These are phyloP conservation scores for Actinopyga echinites DNA, from an alignment of 53 echinoderm and acorn worm species.

Conservation along the genomic window DNA sequence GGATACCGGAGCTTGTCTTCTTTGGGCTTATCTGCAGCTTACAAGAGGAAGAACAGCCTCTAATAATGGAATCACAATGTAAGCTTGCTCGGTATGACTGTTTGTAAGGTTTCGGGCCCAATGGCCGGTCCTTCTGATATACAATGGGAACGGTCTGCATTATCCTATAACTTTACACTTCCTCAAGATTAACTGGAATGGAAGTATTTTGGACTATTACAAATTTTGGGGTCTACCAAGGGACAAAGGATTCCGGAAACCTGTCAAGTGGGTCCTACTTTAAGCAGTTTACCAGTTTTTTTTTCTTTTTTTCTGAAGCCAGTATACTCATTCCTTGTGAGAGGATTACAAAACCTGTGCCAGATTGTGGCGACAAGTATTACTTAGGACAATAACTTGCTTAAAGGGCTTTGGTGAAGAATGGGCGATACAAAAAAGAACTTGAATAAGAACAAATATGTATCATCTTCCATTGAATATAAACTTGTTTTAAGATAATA, in stretches of 20 bases:
- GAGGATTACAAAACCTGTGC: too few species aligned
- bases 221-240: not conserved
- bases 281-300: not conserved
- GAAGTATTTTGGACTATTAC: not conserved
- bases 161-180: conserved; percentile 14
- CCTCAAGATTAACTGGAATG: not conserved
- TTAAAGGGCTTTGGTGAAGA: too few species aligned
- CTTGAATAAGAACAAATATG: too few species aligned
- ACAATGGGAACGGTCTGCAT: not conserved
- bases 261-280: conserved; percentile 1
- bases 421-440: too few species aligned
- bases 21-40: not conserved
- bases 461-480: too few species aligned
- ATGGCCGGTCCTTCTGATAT: not conserved
- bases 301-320: too few species aligned
- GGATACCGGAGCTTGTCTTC: not conserved
- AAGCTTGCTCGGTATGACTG: not conserved
- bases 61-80: not conserved
- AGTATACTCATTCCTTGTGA: too few species aligned
- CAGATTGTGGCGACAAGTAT: too few species aligned
- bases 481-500: too few species aligned
- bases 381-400: too few species aligned
- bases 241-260: conserved; percentile 16
- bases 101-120: not conserved
- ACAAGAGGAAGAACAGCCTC: not conserved